These are phyloP conservation scores for Brachirus orientalis DNA, from an alignment of 2,113 vertebrate species.

Conservation along the genomic window DNA sequence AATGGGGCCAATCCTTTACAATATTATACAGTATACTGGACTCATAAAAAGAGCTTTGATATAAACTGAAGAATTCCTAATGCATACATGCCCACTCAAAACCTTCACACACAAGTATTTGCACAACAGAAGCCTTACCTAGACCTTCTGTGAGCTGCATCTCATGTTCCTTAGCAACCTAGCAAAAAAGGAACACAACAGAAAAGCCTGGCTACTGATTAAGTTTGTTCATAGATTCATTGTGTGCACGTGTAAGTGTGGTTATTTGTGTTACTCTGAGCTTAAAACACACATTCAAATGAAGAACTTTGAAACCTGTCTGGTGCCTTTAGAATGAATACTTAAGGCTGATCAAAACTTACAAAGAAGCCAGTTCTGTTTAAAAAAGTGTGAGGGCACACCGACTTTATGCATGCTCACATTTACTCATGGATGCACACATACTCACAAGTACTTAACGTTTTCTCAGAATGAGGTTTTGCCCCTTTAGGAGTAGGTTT, in stretches of 20 bases:
- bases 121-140: conserved; percentile 56
- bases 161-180: conserved; percentile 70
- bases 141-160: conserved; percentile 59
- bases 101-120: conserved; percentile 28
- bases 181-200: conserved; percentile 69
- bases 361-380: conserved; percentile 43
- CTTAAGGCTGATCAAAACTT: conserved; percentile 36
- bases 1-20: neutral
- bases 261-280: conserved; percentile 27
- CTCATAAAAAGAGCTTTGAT: conserved; percentile 62
- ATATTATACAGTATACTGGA: conserved; percentile 18
- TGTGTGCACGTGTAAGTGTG: conserved; percentile 17
- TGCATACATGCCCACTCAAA: conserved; percentile 17
- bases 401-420: neutral
- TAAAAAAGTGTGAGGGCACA: conserved; percentile 29
- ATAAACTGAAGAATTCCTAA: conserved; percentile 21
- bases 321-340: too few species aligned
- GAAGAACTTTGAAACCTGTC: too few species aligned
- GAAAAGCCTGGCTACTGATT: conserved; percentile 33
- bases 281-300: too few species aligned
- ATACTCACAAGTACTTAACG: neutral
- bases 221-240: conserved; percentile 30
- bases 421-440: too few species aligned
- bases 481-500: too few species aligned
- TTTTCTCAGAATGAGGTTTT: too few species aligned